Conservation (phyloP, 2,113 vertebrate genomes). For the Syngnathus scovelli region DNA sequence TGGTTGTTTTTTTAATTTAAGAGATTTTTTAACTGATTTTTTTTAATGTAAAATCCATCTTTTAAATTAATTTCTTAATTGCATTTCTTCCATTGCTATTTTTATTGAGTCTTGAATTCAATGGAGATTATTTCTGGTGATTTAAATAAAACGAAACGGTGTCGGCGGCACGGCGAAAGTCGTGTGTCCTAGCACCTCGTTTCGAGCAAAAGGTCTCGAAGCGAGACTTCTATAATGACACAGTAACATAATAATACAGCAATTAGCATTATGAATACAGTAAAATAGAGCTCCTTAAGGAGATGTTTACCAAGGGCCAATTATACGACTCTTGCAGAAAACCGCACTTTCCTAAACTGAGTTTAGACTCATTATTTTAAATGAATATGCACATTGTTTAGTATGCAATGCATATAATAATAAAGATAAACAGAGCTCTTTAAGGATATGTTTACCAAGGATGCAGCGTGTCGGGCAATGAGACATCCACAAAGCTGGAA, state of each 20-base stretch:
- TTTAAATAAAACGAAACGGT: slow-evolving; percentile 29
- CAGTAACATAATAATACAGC: not conserved
- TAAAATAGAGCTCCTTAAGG: slow-evolving; percentile 12
- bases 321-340: not conserved
- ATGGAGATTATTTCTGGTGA: not conserved
- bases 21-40: not conserved
- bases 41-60: not conserved
- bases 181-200: not conserved
- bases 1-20: no score
- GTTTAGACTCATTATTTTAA: slow-evolving; percentile 1
- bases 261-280: not conserved
- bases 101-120: not conserved
- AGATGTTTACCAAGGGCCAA: not conserved
- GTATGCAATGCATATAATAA: not conserved
- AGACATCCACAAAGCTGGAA: not conserved
- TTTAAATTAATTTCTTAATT: not conserved
- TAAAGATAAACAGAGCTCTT: not conserved
- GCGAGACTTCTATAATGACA: not conserved
- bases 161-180: not conserved
- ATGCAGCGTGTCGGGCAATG: not conserved
- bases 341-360: not conserved
- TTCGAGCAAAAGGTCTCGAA: not conserved
- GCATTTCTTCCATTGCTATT: not conserved
- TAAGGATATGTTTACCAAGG: not conserved
- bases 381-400: not conserved